Evolutionary conservation across 2,113 vertebrate species (phyloP), one percentile per base, ranked within the genome.

Genomic region (Microcebus tavaratra): DNA sequence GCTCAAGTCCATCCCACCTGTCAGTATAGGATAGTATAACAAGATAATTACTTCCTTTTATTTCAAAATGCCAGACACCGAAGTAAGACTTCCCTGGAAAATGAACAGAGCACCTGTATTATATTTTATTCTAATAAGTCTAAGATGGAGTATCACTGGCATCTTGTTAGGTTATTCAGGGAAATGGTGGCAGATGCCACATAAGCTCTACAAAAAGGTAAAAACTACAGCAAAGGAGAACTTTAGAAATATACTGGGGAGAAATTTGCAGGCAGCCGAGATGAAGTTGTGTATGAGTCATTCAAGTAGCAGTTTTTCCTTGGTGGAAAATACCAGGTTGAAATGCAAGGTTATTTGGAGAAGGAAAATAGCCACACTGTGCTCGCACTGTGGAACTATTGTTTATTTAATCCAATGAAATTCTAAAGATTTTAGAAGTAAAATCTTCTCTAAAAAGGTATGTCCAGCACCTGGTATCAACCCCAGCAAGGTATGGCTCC

Each of bases 61-160:
- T 96, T 96, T 96, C 95, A 96, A 95, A 98, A 97, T 96, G 88
- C 96, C 95, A 86, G 95, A 83, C 72, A 91, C 88, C 53, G 31
- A 67, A 59, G 95, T 15, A 79, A 92, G 91, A 92, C 85, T 92
- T 79, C 88, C 14, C 18, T 9, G 29, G 55, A 68, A 97, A 95
- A 93, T 42, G 86, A 97, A 79, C 90, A 96, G 86, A 91, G 88
- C 65, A 78, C 34, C 34, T 63, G 34, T 8, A 84, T 59, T 91
- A 90, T 68, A 67, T 95, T 73, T 73, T 80, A 95, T 94, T 98
- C 76, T 94, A 95, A 88, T 73, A 63, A 90, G 59, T 5, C 5
- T 82, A 73, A 36, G 31, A 0, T 0, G 2, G 4, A 25, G 7
- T 0, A 29, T 36, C 65, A n/a, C 68, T 50, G 8, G 23, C 83